phyloP scores from a whole-genome alignment of 2,888 invertebrate species.

The Lymantria monacha region DNA sequence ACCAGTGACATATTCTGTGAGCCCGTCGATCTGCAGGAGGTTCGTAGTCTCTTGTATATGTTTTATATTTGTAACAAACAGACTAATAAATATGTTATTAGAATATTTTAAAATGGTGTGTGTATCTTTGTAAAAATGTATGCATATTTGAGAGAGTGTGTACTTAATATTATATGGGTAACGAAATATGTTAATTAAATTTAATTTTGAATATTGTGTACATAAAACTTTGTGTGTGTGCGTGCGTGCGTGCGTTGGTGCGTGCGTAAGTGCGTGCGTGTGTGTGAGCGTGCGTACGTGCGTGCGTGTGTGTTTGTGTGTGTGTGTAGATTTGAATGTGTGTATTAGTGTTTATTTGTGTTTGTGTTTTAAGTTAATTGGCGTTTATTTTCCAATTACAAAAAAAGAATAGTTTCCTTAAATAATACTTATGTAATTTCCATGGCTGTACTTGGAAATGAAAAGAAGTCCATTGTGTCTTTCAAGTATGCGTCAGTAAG shows the following conservation, averaged over 20 bases:
- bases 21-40: conserved; percentile 94
- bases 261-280: background rate
- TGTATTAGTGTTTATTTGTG: conserved; percentile 44
- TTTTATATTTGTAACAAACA: background rate
- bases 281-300: background rate
- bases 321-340: background rate
- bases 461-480: conserved; percentile 5
- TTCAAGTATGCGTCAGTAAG: conserved; percentile 24
- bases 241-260: too few relatives aligned
- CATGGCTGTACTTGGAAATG: conserved; percentile 8
- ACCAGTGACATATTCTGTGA: conserved; percentile 94
- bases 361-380: background rate
- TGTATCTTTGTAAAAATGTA: too few relatives aligned
- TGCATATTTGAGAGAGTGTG: too few relatives aligned
- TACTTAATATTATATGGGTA: too few relatives aligned
- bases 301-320: background rate
- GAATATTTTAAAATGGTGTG: too few relatives aligned
- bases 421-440: conserved; percentile 4
- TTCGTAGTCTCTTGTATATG: conserved; percentile 35
- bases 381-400: background rate
- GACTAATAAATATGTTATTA: too few relatives aligned
- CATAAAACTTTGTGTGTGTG: background rate
- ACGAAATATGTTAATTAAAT: too few relatives aligned
- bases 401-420: background rate
- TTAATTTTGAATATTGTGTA: too few relatives aligned